Base-by-base conservation (phyloP, 2,113 vertebrate species). In the Potamarius usumacintae region DNA sequence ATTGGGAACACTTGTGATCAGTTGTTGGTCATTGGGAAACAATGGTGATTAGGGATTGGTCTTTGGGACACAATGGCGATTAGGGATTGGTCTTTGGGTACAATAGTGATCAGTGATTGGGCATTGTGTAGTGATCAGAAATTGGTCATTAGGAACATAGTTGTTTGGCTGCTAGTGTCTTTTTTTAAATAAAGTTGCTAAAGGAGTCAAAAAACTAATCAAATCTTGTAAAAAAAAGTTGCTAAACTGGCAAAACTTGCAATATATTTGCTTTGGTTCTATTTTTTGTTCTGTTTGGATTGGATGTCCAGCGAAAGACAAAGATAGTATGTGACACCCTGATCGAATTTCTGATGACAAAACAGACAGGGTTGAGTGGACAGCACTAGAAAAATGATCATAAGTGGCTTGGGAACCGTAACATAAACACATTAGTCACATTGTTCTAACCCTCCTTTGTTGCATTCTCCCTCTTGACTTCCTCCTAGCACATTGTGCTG, bases 391-490 rank as follows among this genome's bases (percentile, higher is more conserved):
- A 88, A 91, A 83, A 86, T 91, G 88, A 93, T 90, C 90, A 90
- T 91, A 90, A 88, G 71, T 87, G 88, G 69, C 88, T 84, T 69
- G 87, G 89, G 89, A 85, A 78, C 72, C 86, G 85, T 90, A 90
- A 89, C 65, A 90, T 79, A 93, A 94, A 94, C 91, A 91, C 89
- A 94, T 94, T 92, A 90, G 90, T 94, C 91, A 91, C 87, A 83
- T 92, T 92, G 87, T 93, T 91, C 85, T 89, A 90, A 91, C 85
- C 53, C 79, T 80, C 52, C 80, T 65, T 79, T 50, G 77, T 80
- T 88, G 48, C 83, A 48, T 86, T 83, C 55, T 74, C 85, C 83
- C 85, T 81, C 89, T 90, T 90, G 83, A 83, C 60, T 74, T 83
- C 62, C 69, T 79, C 85, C 77, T 67, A 53, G 67, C 67, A 91